Percentiles rank a stretch among this genome's conserved stretches.
Evolutionary conservation across 2,113 vertebrate species (phyloP).

Genomic region (Pseudonaja textilis): DNA sequence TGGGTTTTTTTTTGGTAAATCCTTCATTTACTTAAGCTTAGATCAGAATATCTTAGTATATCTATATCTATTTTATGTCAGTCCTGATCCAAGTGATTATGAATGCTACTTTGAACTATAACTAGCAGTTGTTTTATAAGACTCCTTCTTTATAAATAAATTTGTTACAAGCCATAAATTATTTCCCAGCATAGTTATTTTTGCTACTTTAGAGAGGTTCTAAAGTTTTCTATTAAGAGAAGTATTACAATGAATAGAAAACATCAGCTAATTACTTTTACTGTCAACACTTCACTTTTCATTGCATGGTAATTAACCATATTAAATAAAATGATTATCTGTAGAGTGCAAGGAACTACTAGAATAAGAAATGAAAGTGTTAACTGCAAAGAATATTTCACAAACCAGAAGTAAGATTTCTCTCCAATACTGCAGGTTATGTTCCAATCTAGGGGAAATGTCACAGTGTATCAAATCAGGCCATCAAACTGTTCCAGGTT

Average conservation of each 20-base stretch:
- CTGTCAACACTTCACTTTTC: background rate
- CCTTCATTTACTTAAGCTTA: background rate
- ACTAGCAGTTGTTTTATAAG: background rate
- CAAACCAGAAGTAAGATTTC: conserved; percentile 5
- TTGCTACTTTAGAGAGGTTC: background rate
- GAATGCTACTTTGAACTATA: background rate
- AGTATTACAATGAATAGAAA: conserved; percentile 6
- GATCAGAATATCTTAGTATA: background rate
- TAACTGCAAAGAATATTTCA: conserved; percentile 4
- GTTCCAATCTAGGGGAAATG: conserved; percentile 21
- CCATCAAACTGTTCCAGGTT: conserved; percentile 7
- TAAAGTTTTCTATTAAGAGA: conserved; percentile 1
- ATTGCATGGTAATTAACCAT: background rate
- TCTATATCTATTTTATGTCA: background rate
- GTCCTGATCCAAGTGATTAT: background rate
- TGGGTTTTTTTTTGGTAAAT: background rate
- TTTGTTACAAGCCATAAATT: background rate
- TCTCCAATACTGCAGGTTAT: background rate
- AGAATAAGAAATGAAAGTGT: conserved; percentile 16
- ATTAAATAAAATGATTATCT: background rate
- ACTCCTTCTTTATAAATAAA: background rate
- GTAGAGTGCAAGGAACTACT: background rate
- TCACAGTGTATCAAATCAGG: conserved; percentile 22
- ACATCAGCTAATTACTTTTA: background rate
- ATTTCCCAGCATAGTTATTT: background rate